A percentile compares a stretch with the other conserved stretches of the same genome.
phyloP scores from a whole-genome alignment of 2,113 vertebrate genomes.

The Myodes glareolus region DNA sequence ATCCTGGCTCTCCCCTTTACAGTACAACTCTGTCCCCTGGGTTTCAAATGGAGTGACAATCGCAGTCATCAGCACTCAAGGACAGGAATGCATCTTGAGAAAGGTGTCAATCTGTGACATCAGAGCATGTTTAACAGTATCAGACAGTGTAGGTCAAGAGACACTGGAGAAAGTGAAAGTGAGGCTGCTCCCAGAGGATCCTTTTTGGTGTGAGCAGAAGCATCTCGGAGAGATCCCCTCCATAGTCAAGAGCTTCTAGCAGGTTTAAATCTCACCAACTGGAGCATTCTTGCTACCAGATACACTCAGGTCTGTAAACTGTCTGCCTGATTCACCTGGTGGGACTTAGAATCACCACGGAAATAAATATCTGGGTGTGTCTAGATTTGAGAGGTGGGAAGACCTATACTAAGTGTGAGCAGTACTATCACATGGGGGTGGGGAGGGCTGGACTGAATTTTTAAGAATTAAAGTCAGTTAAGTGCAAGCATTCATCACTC shows the following conservation, averaged over 20 bases:
- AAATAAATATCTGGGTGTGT: not conserved
- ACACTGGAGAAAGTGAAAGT: not conserved
- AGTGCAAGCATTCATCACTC: not conserved
- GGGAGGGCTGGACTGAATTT: not conserved
- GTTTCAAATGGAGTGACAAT: not conserved
- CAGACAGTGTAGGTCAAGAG: not conserved
- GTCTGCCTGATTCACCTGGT: not conserved
- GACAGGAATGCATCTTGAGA: not conserved
- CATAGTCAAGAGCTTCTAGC: not conserved
- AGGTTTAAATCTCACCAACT: not conserved
- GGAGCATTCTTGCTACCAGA: not conserved
- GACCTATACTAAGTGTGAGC: not conserved
- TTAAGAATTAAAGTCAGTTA: not conserved
- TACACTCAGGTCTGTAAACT: not conserved
- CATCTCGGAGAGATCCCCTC: not conserved
- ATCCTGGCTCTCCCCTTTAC: too few relatives aligned
- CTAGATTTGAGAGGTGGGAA: not conserved
- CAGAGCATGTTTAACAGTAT: not conserved
- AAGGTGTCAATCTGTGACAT: not conserved
- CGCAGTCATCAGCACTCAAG: not conserved
- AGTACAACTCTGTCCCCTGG: not conserved
- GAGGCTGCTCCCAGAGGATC: not conserved
- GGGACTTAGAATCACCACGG: not conserved
- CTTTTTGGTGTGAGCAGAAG: not conserved
- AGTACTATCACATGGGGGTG: not conserved